Evolutionary conservation across 1,140 invertebrate species (phyloP), one percentile per base, ranked within the genome.

Genomic region (Rhagoletis zephyria): DNA sequence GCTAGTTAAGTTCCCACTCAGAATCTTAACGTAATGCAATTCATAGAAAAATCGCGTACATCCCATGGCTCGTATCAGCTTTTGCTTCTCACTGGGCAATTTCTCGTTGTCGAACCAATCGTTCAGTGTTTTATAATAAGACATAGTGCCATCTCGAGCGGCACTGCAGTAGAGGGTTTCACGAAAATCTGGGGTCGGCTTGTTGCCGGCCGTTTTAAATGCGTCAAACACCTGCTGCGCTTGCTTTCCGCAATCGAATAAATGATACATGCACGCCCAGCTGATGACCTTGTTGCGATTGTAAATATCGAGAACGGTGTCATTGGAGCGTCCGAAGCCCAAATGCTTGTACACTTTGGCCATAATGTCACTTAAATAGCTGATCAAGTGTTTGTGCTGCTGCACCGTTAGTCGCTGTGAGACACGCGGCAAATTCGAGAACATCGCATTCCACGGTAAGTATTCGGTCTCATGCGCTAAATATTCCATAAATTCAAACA

Each of bases 131-230:
- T 19, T 9, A 64, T 90, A 91, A 64, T 94, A 93, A 1, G 87
- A 89, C 10, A 89, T 91, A 19, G 85, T 88, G 4, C 93, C 93
- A 14, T 93, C 88, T 10, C 93, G 89, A 0, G 95, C 89, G 60
- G 93, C 95, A 45, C 89, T 92, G 89, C 95, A 95, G 90, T 95
- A 95, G 3, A 94, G 94, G 88, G 94, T 94, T 70, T 93, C 93
- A 10, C 94, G 93, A 90, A 95, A 93, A 87, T 95, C 95, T 30
- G 94, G 91, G 3, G 93, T 90, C 16, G 94, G 89, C 5, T 86
- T 88, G 9, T 87, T 87, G 0, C 2, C 3, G 0, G 65, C 16
- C 0, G 14, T 48, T 6, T 64, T 19, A 16, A 89, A 89, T 4
- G 87, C 63, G 19, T 70, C 42, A 65, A 91, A 87, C 45, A 77